phyloP scores from a whole-genome alignment of 1,140 invertebrate species.

The Lasioglossum baleicum region DNA sequence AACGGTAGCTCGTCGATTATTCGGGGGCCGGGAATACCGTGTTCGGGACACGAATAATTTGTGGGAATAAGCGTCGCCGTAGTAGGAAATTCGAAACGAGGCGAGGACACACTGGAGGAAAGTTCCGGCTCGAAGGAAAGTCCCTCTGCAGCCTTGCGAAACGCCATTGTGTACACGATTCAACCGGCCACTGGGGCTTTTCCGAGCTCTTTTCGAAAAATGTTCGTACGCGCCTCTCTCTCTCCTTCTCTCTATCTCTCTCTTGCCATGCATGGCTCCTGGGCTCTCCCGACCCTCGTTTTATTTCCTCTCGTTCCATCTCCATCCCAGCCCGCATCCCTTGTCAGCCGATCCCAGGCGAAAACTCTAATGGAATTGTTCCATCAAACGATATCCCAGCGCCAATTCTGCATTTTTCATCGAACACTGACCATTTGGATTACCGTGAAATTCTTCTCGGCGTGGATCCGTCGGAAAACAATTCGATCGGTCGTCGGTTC shows the following conservation, averaged over 20 bases:
- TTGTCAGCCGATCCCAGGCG: constrained; percentile 60
- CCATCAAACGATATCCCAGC: constrained; percentile 54
- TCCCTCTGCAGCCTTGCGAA: constrained; percentile 23
- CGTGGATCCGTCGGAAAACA: constrained; percentile 49
- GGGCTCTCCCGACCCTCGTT: constrained; percentile 3
- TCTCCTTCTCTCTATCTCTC: not conserved
- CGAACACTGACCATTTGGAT: constrained; percentile 56
- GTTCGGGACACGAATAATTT: not conserved
- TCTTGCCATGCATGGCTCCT: not conserved
- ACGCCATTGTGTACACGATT: constrained; percentile 42
- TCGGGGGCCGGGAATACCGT: not conserved
- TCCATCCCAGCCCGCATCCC: constrained; percentile 51
- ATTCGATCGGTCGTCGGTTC: constrained; percentile 4
- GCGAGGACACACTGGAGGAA: not conserved
- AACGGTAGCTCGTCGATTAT: not conserved
- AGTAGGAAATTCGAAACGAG: not conserved
- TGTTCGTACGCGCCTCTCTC: constrained; percentile 30
- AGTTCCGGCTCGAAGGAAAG: constrained; percentile 14
- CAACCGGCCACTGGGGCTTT: constrained; percentile 42
- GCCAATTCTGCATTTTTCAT: constrained; percentile 62
- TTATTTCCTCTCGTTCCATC: constrained; percentile 47
- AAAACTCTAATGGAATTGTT: constrained; percentile 65
- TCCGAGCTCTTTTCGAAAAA: constrained; percentile 45
- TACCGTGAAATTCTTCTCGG: constrained; percentile 45
- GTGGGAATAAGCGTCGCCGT: not conserved